phyloP scores from a whole-genome alignment of 1,140 invertebrate genomes.

The Schlechtendalia chinensis region DNA sequence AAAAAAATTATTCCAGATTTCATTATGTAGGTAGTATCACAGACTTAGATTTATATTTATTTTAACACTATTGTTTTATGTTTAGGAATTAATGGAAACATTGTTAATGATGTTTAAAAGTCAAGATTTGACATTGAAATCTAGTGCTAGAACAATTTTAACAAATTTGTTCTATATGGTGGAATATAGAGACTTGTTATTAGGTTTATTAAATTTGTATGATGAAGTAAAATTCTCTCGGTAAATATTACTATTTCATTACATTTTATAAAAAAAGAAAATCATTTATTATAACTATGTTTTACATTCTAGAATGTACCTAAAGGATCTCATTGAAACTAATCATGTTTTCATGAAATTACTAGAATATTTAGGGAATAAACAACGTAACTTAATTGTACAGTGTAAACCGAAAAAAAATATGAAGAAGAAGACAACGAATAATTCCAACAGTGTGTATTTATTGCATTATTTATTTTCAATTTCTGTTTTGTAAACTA shows the following conservation, averaged over 20 bases:
- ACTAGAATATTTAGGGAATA: conserved; percentile 76
- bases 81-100: conserved; percentile 62
- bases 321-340: conserved; percentile 85
- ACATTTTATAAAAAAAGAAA: no score
- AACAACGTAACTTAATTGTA: conserved; percentile 66
- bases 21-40: not conserved
- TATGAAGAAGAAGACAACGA: conserved; percentile 59
- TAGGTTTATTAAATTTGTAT: conserved; percentile 73
- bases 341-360: conserved; percentile 90
- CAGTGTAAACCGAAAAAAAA: conserved; percentile 66
- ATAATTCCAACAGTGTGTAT: conserved; percentile 56
- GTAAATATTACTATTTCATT: conserved; percentile 58
- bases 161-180: conserved; percentile 90
- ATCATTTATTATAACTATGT: not conserved
- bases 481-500: no score
- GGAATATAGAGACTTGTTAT: conserved; percentile 89
- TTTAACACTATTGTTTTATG: not conserved
- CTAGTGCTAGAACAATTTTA: conserved; percentile 81
- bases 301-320: conserved; percentile 65
- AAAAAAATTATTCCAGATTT: not conserved
- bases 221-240: conserved; percentile 83
- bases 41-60: not conserved
- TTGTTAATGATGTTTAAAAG: conserved; percentile 77
- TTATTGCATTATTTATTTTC: not conserved
- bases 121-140: conserved; percentile 66